phyloP scores from a whole-genome alignment of 2,113 vertebrate species.

The Chionis minor region DNA sequence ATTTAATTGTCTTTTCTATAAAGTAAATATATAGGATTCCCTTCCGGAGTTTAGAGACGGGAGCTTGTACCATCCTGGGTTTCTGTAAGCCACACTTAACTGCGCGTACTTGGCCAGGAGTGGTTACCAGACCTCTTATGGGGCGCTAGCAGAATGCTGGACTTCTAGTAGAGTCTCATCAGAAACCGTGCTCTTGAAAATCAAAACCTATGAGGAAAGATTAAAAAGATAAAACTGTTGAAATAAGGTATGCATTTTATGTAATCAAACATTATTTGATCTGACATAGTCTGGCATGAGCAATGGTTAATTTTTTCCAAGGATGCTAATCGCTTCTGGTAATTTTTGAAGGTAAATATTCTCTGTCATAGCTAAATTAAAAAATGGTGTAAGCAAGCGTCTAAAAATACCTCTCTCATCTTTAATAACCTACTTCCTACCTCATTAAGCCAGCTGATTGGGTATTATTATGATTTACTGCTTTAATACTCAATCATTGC shows the following conservation, averaged over 20 bases:
- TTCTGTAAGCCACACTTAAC: not conserved
- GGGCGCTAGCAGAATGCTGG: not conserved
- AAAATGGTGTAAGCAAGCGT: conserved; percentile 20
- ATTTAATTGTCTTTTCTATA: not conserved
- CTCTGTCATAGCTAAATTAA: conserved; percentile 29
- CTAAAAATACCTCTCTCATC: conserved; percentile 56
- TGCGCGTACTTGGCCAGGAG: fast-evolving
- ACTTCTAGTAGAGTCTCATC: not conserved
- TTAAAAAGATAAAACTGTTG: not conserved
- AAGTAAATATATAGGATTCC: not conserved
- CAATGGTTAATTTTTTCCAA: not conserved
- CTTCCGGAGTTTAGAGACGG: not conserved
- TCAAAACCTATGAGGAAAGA: not conserved
- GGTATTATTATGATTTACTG: conserved; percentile 52
- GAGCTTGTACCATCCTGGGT: not conserved
- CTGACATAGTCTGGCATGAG: not conserved
- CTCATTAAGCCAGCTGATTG: conserved; percentile 61
- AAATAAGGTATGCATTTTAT: not conserved
- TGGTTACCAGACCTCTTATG: not conserved
- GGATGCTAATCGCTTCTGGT: not conserved
- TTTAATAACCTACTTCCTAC: conserved; percentile 46
- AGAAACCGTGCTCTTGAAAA: not conserved
- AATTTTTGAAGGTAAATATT: conserved; percentile 46
- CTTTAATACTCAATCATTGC: not conserved
- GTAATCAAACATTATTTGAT: not conserved